These are phyloP conservation scores for Drosophila nigritarsus DNA, from an alignment of 2,888 invertebrate genomes.

Conservation along the genomic window DNA sequence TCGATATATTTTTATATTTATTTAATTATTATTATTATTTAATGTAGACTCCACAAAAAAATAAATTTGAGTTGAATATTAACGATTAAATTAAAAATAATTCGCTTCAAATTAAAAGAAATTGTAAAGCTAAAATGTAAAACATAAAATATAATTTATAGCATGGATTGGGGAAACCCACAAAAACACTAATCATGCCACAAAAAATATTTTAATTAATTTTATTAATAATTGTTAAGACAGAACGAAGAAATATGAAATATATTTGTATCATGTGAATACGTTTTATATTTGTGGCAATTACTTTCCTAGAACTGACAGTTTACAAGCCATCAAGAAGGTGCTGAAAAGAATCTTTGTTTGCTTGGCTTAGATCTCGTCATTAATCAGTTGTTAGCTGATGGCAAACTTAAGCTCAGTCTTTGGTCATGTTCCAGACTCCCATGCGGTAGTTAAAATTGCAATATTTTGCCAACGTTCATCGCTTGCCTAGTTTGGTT, in stretches of 20 bases:
- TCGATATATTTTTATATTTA: not conserved
- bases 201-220: no score
- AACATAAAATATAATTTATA: not conserved
- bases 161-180: not conserved
- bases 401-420: not conserved
- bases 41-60: not conserved
- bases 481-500: conserved; percentile 37
- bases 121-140: not conserved
- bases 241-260: not conserved
- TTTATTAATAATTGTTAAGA: no score
- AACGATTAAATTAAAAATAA: not conserved
- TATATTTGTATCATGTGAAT: not conserved
- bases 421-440: conserved; percentile 10
- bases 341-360: not conserved
- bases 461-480: not conserved
- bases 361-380: not conserved
- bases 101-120: not conserved
- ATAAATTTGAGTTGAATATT: not conserved
- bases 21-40: not conserved
- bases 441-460: conserved; percentile 19
- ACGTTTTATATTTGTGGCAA: not conserved
- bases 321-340: not conserved
- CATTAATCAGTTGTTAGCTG: not conserved
- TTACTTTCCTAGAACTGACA: not conserved
- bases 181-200: not conserved